Evolutionary conservation across 2,888 invertebrate genomes (phyloP).

Genomic region (Tryphoninae sp.): DNA sequence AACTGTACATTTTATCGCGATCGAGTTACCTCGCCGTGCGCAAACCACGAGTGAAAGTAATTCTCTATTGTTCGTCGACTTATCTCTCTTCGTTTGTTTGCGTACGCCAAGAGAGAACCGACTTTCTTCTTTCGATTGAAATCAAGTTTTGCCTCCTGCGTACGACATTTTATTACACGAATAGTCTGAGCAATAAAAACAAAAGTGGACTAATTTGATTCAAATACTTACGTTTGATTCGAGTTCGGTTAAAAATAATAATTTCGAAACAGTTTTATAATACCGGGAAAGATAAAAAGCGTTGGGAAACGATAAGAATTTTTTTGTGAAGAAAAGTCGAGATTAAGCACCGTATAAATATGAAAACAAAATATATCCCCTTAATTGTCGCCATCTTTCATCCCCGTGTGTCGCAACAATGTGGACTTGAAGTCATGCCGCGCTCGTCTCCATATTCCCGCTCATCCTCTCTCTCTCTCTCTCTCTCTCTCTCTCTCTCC

Average conservation of each 20-base stretch:
- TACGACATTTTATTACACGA: constrained; percentile 10
- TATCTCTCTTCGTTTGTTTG: constrained; percentile 31
- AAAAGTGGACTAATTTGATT: background rate
- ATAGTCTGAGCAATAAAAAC: background rate
- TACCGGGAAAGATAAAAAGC: no score
- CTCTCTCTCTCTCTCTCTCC: background rate
- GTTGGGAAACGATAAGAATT: no score
- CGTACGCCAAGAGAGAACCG: constrained; percentile 22
- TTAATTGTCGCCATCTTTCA: constrained; percentile 77
- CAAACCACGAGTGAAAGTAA: constrained; percentile 53
- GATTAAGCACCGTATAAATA: background rate
- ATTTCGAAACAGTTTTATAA: no score
- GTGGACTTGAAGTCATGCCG: constrained; percentile 65
- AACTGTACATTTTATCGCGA: constrained; percentile 50
- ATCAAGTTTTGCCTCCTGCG: constrained; percentile 9
- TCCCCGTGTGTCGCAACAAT: constrained; percentile 71
- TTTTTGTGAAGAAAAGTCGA: no score
- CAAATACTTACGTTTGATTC: background rate
- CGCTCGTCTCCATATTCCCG: background rate
- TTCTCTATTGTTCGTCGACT: constrained; percentile 55
- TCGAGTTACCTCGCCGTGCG: constrained; percentile 44
- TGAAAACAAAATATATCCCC: constrained; percentile 58
- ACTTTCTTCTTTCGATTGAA: constrained; percentile 41
- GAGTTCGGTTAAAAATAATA: background rate
- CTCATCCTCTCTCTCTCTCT: constrained; percentile 5